Percentiles rank a stretch among this genome's conserved stretches.
Conservation (phyloP, 2,113 vertebrate species). For the Mustela nigripes region DNA sequence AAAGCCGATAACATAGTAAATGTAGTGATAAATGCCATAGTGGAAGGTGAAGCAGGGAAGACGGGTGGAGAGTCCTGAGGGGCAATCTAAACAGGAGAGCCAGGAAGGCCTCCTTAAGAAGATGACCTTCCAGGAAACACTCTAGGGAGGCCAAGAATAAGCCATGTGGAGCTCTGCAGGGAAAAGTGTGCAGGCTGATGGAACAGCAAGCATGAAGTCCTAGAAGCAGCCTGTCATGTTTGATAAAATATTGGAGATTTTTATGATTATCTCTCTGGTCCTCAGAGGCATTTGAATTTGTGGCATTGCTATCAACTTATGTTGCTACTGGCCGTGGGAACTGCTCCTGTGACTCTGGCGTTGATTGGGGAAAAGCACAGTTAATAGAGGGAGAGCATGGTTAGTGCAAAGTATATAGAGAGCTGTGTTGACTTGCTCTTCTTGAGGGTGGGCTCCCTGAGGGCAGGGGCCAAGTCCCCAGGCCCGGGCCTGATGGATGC, state of each 20-base stretch:
- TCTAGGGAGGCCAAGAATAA: neutral
- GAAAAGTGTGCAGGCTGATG: neutral
- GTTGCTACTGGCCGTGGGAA: neutral
- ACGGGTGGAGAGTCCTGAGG: neutral
- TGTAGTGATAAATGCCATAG: rapidly evolving
- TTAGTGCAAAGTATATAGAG: too few species aligned
- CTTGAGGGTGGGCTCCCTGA: neutral
- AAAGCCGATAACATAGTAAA: neutral
- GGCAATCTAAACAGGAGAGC: neutral
- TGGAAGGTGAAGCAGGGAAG: neutral
- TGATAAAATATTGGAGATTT: neutral
- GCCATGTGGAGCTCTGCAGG: rapidly evolving
- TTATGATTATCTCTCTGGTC: neutral
- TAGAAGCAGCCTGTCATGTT: neutral
- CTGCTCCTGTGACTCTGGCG: neutral
- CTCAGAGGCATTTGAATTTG: neutral
- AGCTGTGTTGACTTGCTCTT: neutral
- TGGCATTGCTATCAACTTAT: neutral
- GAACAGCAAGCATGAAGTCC: neutral
- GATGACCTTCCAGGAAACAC: neutral
- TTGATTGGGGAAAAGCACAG: neutral
- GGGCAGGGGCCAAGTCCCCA: neutral
- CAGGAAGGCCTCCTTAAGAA: neutral
- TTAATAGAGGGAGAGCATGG: neutral
- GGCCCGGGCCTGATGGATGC: neutral